A percentile compares a stretch with the other conserved stretches of the same genome.
Conservation (phyloP, 2,113 vertebrate species). For the Calyptommatus sinebrachiatus region DNA sequence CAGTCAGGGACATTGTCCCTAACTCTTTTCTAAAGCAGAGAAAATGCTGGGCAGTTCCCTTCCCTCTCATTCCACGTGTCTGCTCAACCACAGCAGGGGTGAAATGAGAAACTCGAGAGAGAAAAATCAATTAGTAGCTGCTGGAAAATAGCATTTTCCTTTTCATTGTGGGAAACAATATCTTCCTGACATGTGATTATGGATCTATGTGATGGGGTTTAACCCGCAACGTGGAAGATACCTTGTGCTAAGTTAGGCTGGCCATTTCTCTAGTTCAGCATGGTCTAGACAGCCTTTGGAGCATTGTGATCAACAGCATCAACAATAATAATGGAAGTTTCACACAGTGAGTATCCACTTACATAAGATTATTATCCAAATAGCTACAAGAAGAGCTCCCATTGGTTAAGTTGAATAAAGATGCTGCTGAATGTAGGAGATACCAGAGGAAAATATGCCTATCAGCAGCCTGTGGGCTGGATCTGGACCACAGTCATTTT, state of each 20-base stretch:
- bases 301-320: too few species aligned
- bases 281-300: neutral
- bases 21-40: conserved; percentile 2
- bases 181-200: neutral
- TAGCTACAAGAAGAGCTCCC: neutral
- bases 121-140: conserved; percentile 28
- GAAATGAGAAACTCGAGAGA: neutral
- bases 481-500: neutral
- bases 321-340: neutral
- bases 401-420: neutral
- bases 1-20: neutral
- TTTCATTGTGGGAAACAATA: neutral
- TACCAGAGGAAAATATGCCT: neutral
- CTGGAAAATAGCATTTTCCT: conserved; percentile 24
- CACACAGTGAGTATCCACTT: neutral
- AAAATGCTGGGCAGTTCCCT: conserved; percentile 8
- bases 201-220: neutral
- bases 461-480: neutral
- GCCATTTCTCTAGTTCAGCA: neutral
- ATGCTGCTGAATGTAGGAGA: neutral
- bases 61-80: neutral
- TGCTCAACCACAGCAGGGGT: conserved; percentile 13
- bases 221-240: neutral
- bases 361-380: too few species aligned
- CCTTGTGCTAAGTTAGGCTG: neutral